These are phyloP conservation scores for Pogona vitticeps DNA, from an alignment of 2,113 vertebrate genomes.

Conservation along the genomic window DNA sequence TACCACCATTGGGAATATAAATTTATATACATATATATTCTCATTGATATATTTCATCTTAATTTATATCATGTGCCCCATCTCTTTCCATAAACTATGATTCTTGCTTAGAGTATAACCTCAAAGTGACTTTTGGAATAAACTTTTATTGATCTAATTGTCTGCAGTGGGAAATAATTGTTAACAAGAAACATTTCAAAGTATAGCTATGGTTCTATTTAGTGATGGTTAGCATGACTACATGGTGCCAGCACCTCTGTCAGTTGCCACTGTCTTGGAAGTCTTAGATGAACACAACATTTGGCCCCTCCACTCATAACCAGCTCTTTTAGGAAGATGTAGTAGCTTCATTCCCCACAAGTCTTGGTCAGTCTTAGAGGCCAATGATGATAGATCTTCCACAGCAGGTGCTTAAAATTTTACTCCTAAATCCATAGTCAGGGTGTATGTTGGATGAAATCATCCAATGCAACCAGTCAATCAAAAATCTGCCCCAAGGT, in stretches of 20 bases:
- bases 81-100: no score
- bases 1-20: no score
- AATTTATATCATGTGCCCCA: no score
- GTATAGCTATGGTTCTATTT: not conserved
- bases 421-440: not conserved
- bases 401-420: not conserved
- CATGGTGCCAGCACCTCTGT: not conserved
- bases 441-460: no score
- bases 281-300: not conserved
- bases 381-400: not conserved
- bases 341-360: not conserved
- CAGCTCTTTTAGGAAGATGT: not conserved
- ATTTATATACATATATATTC: no score
- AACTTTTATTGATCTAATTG: not conserved
- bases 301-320: not conserved
- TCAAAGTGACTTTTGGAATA: not conserved
- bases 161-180: not conserved
- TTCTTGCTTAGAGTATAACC: no score
- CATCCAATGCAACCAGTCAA: no score
- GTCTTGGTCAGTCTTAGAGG: not conserved
- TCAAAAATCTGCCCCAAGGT: no score
- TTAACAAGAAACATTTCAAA: not conserved
- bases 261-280: not conserved
- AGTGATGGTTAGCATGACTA: not conserved
- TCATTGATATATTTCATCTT: no score